phyloP scores from a whole-genome alignment of 2,113 vertebrate genomes.

The Limnothrissa miodon region DNA sequence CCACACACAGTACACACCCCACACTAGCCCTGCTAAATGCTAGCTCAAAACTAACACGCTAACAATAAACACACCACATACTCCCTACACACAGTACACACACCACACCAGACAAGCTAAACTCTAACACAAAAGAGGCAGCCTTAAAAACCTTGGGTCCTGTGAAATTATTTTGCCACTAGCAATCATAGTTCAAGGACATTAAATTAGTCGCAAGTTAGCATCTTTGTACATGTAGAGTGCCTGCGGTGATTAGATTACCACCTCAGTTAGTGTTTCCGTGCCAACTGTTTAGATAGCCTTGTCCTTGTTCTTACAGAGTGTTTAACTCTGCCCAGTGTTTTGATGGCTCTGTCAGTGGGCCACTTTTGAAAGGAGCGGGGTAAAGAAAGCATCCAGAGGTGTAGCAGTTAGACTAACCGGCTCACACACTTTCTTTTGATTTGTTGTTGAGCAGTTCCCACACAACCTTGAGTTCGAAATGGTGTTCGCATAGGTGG shows the following conservation, averaged over 20 bases:
- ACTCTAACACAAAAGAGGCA: not conserved
- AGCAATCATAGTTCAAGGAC: not conserved
- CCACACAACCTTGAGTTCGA: conserved; percentile 51
- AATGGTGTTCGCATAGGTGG: conserved; percentile 68
- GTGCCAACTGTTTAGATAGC: not conserved
- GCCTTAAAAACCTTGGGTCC: not conserved
- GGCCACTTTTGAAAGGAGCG: not conserved
- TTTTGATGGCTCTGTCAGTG: not conserved
- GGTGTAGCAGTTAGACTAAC: not conserved
- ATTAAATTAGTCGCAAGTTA: not conserved
- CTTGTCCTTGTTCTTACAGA: not conserved
- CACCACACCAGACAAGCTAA: not conserved
- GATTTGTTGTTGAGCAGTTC: not conserved
- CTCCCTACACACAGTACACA: too few species aligned
- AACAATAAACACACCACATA: too few species aligned
- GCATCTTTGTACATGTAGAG: not conserved
- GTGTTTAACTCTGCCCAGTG: not conserved
- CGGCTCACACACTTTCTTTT: not conserved
- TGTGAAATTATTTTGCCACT: not conserved
- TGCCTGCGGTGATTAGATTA: not conserved
- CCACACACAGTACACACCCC: too few species aligned
- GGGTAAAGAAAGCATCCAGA: not conserved
- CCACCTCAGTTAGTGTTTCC: not conserved
- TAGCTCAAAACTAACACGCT: too few species aligned
- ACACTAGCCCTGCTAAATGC: too few species aligned